phyloP scores from a whole-genome alignment of 1,140 invertebrate species.

The Acromyrmex heyeri region DNA sequence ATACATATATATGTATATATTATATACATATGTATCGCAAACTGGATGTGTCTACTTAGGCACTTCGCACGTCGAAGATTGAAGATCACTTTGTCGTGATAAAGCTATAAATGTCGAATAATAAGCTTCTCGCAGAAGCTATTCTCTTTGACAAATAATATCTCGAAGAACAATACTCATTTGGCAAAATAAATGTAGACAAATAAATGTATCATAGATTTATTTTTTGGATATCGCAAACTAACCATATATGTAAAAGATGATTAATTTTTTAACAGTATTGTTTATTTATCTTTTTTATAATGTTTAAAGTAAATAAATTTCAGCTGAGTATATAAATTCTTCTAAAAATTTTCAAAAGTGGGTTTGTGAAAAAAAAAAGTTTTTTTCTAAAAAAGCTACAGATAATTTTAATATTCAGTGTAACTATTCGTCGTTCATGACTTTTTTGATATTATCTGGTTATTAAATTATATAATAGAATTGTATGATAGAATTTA shows the following conservation, averaged over 20 bases:
- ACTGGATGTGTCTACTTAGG: slow-evolving; percentile 46
- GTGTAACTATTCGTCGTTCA: not conserved
- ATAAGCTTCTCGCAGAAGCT: slow-evolving; percentile 16
- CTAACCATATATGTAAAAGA: not conserved
- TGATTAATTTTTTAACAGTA: not conserved
- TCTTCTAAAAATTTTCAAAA: not conserved
- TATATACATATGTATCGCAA: not conserved
- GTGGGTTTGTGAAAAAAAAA: not conserved
- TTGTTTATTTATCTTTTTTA: not conserved
- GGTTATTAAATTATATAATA: not conserved
- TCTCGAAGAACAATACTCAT: not conserved
- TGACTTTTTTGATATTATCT: not conserved
- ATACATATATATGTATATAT: too few relatives aligned
- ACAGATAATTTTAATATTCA: not conserved
- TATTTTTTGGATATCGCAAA: not conserved
- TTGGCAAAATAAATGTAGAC: not conserved
- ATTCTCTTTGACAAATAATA: not conserved
- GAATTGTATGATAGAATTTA: too few relatives aligned
- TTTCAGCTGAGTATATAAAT: not conserved
- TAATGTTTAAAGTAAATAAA: not conserved
- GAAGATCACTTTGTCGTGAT: slow-evolving; percentile 8
- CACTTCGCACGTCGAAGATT: slow-evolving; percentile 17
- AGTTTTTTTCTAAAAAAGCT: too few relatives aligned
- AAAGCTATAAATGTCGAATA: slow-evolving; percentile 1
- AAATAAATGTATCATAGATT: not conserved